These are phyloP conservation scores for Diprion similis DNA, from an alignment of 1,140 invertebrate genomes.

Conservation along the genomic window DNA sequence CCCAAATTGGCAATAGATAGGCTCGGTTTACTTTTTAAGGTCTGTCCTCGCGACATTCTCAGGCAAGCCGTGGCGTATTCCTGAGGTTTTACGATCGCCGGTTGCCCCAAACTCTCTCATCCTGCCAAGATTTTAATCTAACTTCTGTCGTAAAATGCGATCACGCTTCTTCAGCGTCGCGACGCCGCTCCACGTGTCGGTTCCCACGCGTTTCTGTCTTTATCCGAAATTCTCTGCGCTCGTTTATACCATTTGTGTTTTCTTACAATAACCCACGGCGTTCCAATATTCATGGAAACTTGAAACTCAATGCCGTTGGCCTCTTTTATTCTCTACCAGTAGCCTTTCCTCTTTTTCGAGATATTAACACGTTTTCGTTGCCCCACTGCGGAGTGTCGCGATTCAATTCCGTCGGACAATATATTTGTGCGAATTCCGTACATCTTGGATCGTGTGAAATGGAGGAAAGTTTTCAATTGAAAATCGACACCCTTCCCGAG, in stretches of 20 bases:
- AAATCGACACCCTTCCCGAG: background rate
- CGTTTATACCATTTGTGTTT: no score
- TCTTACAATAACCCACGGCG: no score
- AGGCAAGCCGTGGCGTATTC: background rate
- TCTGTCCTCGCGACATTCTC: background rate
- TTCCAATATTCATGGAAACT: no score
- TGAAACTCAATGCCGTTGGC: no score
- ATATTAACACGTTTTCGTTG: no score
- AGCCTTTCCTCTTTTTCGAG: no score
- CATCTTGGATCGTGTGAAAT: no score
- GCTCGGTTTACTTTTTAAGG: background rate
- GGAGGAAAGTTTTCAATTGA: background rate
- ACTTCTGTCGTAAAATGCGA: conserved; percentile 2
- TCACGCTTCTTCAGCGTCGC: background rate
- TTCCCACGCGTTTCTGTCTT: no score
- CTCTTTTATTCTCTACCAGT: no score
- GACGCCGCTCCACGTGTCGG: no score
- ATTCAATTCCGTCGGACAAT: background rate
- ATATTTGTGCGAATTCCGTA: background rate
- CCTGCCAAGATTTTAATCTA: conserved; percentile 7
- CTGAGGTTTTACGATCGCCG: background rate
- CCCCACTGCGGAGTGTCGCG: background rate
- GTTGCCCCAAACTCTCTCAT: background rate
- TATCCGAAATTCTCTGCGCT: no score
- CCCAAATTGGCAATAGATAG: background rate